Percentiles rank a stretch among this genome's conserved stretches.
These are phyloP conservation scores for Epizoanthus ramosus DNA, from an alignment of 92 coral and sea anemone species.

Conservation along the genomic window DNA sequence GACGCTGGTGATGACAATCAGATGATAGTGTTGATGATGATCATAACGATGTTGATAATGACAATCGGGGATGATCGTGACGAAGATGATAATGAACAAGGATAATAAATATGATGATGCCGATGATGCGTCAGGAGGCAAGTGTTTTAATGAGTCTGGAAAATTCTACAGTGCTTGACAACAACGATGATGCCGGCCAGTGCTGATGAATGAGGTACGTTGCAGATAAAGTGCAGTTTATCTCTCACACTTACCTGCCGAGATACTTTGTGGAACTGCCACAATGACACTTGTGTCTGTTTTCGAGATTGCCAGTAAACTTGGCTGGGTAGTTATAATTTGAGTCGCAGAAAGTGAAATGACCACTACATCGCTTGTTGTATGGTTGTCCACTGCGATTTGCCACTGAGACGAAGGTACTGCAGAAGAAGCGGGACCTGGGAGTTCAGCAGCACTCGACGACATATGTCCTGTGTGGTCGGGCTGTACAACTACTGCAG, in stretches of 20 bases:
- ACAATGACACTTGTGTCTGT: background rate
- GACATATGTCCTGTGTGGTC: background rate
- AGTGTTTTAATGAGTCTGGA: no score
- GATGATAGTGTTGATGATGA: no score
- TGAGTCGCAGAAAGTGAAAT: background rate
- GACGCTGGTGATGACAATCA: no score
- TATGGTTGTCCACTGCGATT: background rate
- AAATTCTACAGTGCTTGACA: no score
- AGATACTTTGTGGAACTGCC: background rate
- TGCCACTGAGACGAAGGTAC: background rate
- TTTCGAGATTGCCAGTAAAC: background rate
- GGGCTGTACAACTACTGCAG: background rate
- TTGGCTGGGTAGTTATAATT: background rate
- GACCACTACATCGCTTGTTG: background rate
- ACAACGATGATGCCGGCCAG: no score
- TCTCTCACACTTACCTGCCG: slow-evolving; percentile 20
- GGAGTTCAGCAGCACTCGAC: background rate
- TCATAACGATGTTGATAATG: no score
- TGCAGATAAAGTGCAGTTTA: background rate
- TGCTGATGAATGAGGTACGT: no score
- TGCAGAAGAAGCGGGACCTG: background rate
- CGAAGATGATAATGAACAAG: no score
- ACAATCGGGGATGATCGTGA: no score
- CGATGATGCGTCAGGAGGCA: no score
- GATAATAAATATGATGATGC: no score